Base-by-base conservation (phyloP, 2,888 invertebrate species). In the Morpho achilles region DNA sequence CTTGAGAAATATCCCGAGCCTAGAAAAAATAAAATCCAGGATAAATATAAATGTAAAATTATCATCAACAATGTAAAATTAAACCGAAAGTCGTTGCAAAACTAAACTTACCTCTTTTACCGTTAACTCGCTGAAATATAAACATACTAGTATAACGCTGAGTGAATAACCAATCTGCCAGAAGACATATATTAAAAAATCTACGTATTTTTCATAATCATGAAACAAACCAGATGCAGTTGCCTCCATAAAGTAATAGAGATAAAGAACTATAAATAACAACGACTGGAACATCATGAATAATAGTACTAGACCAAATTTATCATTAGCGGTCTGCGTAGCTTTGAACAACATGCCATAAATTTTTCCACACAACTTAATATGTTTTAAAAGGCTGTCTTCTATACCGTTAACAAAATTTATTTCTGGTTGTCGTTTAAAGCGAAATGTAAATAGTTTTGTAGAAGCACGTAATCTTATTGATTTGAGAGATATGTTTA, bases 221-320 rank as follows among this genome's bases (percentile, higher is more conserved):
- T 77, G 76, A 42, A 81, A 83, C 53, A 85, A 67, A 0, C 84
- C 80, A 0, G 77, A 72, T 0, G 84, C 82, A 0, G 83, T 84
- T 5, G 84, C 87, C 62, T 86, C 87, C 85, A 87, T 83, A 44
- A 87, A 80, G 63, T 86, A 86, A 64, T 83, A 86, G 60, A 80
- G 68, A 57, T 84, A 79, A 47, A 86, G 59, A 39, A 81, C 70
- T 7, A 81, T 73, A 9, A 71, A 69, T 8, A 72, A 62, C 0
- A 80, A 62, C 47, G 70, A 74, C 8, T 75, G 46, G 0, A 75
- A 46, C 66, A 80, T 69, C 0, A 75, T 82, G n/a, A 77, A 47
- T 4, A 75, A 63, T 10, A 84, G 45, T 6, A 76, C 67, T 3
- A 76, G 59, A 2, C 86, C 84, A 57, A 74, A 86, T 47, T 72